Base-by-base conservation (phyloP, 2,888 invertebrate genomes). In the Ochropleura plecta region DNA sequence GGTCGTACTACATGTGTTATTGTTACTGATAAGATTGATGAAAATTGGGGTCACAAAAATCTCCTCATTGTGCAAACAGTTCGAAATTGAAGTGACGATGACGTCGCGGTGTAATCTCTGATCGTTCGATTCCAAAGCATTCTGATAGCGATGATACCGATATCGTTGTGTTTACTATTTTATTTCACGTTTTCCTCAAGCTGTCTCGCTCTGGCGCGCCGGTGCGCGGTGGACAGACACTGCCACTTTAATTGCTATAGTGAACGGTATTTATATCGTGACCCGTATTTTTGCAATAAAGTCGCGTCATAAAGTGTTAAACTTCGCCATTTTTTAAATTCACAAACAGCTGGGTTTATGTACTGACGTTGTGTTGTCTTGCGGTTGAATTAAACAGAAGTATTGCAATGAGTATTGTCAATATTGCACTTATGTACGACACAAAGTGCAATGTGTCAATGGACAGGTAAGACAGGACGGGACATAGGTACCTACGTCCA, bases 101-200 rank as follows among this genome's bases (percentile, higher is more conserved):
- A 88, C 83, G 85, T 84, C 70, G 60, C 70, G 51, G 67, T 67
- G 73, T 80, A 83, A 89, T 89, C 88, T 60, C 76, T 78, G 84
- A 86, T 89, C 82, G 73, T 77, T 78, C 78, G 84, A 88, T 87
- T 82, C 73, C 80, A 81, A 88, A 84, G 84, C 78, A 79, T 88
- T 88, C 83, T 88, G 89, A 86, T 88, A 88, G 79, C 85, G 87
- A 86, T 87, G 86, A 86, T 89, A 89, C 86, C 88, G 89, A 90
- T 91, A 89, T 88, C 87, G 83, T 88, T 83, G 89, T 90, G 87
- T 92, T 93, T 93, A 93, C 93, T 91, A 91, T 94, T 92, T 92
- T 91, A 89, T 91, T 93, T 87, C 93, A 93, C 93, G 92, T 95
- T 96, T 92, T 96, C 96, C 96, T 96, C 96, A 95, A 86, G 79